These are phyloP conservation scores for Varroa destructor DNA, from an alignment of 1,140 invertebrate species.

Conservation along the genomic window DNA sequence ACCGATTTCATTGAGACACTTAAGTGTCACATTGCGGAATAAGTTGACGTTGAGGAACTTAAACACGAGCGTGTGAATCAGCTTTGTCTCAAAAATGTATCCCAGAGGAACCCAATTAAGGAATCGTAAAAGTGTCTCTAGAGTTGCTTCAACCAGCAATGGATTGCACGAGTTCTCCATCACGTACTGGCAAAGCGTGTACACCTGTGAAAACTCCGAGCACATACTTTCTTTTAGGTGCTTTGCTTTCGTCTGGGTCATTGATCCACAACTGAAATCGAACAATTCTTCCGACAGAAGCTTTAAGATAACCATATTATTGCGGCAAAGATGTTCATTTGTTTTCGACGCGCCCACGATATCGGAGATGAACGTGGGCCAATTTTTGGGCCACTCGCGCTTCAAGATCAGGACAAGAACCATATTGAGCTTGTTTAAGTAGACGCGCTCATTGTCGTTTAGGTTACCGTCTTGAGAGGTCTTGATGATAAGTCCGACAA, in stretches of 20 bases:
- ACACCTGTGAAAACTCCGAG: constrained; percentile 93
- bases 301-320: constrained; percentile 97
- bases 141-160: constrained; percentile 74
- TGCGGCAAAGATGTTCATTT: constrained; percentile 95
- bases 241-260: constrained; percentile 97
- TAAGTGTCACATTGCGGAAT: constrained; percentile 94
- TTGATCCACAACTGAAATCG: constrained; percentile 92
- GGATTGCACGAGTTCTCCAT: constrained; percentile 95
- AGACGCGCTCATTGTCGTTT: constrained; percentile 85
- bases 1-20: constrained; percentile 92
- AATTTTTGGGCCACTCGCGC: constrained; percentile 98
- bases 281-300: constrained; percentile 95
- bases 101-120: constrained; percentile 98
- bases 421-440: constrained; percentile 96
- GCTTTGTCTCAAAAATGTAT: constrained; percentile 97
- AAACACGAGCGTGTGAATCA: constrained; percentile 83
- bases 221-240: constrained; percentile 99
- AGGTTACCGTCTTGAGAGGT: constrained; percentile 79
- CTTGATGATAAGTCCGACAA: constrained; percentile 95
- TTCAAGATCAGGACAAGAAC: constrained; percentile 97
- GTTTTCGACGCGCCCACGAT: constrained; percentile 98
- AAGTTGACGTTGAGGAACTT: constrained; percentile 94
- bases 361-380: constrained; percentile 96
- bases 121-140: constrained; percentile 90
- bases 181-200: constrained; percentile 92